A percentile compares a stretch with the other conserved stretches of the same genome.
These are phyloP conservation scores for Drosophila rellima DNA, from an alignment of 2,888 invertebrate species.

Conservation along the genomic window DNA sequence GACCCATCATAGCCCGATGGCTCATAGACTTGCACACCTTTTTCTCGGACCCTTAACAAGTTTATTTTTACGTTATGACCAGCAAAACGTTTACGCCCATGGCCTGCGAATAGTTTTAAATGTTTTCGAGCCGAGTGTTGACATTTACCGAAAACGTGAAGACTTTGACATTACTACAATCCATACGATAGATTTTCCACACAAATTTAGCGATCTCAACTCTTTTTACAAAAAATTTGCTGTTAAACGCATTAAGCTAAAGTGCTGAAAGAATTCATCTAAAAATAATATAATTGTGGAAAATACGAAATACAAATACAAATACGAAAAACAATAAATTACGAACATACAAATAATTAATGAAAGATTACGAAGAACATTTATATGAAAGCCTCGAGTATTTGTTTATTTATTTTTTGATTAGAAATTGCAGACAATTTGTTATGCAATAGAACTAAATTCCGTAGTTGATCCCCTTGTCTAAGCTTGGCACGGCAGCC, in stretches of 20 bases:
- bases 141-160: not conserved
- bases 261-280: no score
- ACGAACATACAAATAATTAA: not conserved
- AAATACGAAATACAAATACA: no score
- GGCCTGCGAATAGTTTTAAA: slow-evolving; percentile 62
- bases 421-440: slow-evolving; percentile 3
- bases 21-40: slow-evolving; percentile 36
- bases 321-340: not conserved
- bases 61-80: slow-evolving; percentile 49
- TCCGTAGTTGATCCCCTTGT: slow-evolving; percentile 6
- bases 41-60: slow-evolving; percentile 13
- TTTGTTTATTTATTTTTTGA: not conserved
- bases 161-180: not conserved
- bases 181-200: not conserved
- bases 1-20: slow-evolving; percentile 31
- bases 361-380: not conserved
- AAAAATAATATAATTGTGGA: not conserved
- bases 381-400: not conserved
- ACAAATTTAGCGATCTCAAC: not conserved
- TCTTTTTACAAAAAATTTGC: no score
- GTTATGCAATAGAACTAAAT: slow-evolving; percentile 4
- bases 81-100: slow-evolving; percentile 56
- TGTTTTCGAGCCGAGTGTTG: not conserved
- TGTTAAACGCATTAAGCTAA: no score
- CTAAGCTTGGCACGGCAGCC: slow-evolving; percentile 49